Percentiles rank a stretch among this genome's conserved stretches.
These are phyloP conservation scores for Ancistrus triradiatus DNA, from an alignment of 2,113 vertebrate genomes.

Conservation along the genomic window DNA sequence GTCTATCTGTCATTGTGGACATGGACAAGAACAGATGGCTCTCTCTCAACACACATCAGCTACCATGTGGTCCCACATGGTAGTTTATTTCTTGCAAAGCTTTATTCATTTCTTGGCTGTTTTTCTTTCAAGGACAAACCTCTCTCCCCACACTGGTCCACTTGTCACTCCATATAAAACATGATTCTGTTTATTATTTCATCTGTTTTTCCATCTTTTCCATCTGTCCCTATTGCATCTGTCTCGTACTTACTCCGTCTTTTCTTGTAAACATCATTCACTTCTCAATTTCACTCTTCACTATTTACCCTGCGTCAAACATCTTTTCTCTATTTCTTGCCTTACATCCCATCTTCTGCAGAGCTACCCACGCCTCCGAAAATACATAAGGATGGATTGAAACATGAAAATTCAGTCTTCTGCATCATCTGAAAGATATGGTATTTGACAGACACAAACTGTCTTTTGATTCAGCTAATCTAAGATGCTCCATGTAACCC, in stretches of 20 bases:
- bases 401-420: slow-evolving; percentile 27
- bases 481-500: slow-evolving; percentile 14
- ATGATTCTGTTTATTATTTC: slow-evolving; percentile 30
- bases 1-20: slow-evolving; percentile 27
- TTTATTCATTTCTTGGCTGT: too few species aligned
- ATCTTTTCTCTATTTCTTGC: slow-evolving; percentile 4
- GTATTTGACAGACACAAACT: slow-evolving; percentile 36
- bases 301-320: slow-evolving; percentile 2
- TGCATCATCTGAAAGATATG: slow-evolving; percentile 20
- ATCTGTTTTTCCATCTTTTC: slow-evolving; percentile 20
- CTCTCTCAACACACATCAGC: slow-evolving; percentile 6
- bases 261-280: slow-evolving; percentile 26
- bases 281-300: slow-evolving; percentile 7
- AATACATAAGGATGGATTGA: slow-evolving; percentile 23
- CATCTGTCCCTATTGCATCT: slow-evolving; percentile 25
- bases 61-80: neutral
- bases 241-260: slow-evolving; percentile 9
- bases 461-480: slow-evolving; percentile 26
- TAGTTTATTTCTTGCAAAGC: slow-evolving; percentile 9
- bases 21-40: slow-evolving; percentile 9
- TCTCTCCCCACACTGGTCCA: neutral
- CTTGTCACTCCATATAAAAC: slow-evolving; percentile 23
- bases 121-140: too few species aligned
- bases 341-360: neutral
- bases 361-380: neutral